Base-by-base conservation (phyloP, 2,888 invertebrate species). In the Stenotaenia linearis region DNA sequence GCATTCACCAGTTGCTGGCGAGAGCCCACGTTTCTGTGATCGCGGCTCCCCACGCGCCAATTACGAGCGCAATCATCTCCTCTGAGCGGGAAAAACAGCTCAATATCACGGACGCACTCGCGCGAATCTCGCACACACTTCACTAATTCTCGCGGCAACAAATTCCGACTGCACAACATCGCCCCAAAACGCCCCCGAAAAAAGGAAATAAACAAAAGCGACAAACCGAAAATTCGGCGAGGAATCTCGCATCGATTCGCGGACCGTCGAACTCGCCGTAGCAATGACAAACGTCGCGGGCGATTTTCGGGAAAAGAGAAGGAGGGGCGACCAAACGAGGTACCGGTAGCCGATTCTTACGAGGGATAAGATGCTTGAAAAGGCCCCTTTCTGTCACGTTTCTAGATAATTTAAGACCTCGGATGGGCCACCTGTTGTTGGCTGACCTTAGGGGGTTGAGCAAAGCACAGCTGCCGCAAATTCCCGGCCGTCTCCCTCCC, bases 21-120 rank as follows among this genome's bases (percentile, higher is more conserved):
- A 50, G 50, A 32, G 32, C 32, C 50, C 50, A 50, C 50, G 50
- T 50, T 50, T 50, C 50, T 50, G 18, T 50, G 69, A 69, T 69
- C 69, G 69, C 69, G 69, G 69, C 69, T 69, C 69, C 69, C 69
- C 69, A 69, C 69, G 69, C 69, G 69, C 69, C 69, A 69, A 69
- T 69, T 69, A 69, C 69, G 69, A 69, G 69, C 69, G 69, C 69
- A 69, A 69, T 69, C 69, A 69, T 69, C 69, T 69, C 69, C 69
- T 69, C 69, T 69, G 69, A 69, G 69, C 69, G 69, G 69, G 69
- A 69, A 69, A 69, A 69, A 69, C 69, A 69, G 69, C 69, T 69
- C 69, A 69, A 69, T 69, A 69, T 69, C 69, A 69, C 69, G 69
- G 69, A 69, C 69, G 69, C 69, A 69, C 69, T 69, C 69, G 69